Conservation (phyloP, 1,140 invertebrate genomes). For the Arctopsyche grandis region DNA sequence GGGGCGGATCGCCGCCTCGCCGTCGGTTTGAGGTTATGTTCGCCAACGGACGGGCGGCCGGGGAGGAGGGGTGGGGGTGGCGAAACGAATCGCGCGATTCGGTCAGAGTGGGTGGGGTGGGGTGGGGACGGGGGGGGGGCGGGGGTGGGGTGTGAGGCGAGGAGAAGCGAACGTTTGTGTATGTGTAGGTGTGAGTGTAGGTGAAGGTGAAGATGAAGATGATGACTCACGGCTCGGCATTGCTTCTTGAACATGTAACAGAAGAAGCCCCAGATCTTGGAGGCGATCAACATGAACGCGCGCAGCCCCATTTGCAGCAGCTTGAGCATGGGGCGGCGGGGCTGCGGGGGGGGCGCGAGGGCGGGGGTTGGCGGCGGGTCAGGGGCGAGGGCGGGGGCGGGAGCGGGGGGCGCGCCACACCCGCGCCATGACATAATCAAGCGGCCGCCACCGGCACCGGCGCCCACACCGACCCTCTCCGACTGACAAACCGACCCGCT, state of each 20-base stretch:
- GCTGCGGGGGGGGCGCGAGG: not conserved
- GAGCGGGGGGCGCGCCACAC: not conserved
- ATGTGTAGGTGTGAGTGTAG: too few species aligned
- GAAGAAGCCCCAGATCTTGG: slow-evolving; percentile 97
- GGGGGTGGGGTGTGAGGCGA: not conserved
- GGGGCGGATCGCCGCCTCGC: too few species aligned
- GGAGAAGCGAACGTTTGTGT: too few species aligned
- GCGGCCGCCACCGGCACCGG: not conserved
- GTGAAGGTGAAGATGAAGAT: too few species aligned
- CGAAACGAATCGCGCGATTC: too few species aligned
- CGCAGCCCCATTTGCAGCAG: slow-evolving; percentile 97
- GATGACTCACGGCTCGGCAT: slow-evolving; percentile 94
- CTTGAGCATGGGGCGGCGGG: slow-evolving; percentile 81
- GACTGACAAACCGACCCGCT: not conserved
- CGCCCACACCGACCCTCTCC: not conserved
- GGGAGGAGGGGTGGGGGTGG: too few species aligned
- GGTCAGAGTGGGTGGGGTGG: too few species aligned
- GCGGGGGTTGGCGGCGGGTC: not conserved
- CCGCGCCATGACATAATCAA: slow-evolving; percentile 69
- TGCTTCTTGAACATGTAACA: slow-evolving; percentile 97
- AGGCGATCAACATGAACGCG: slow-evolving; percentile 92
- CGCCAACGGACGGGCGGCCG: too few species aligned
- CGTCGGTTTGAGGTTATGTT: too few species aligned
- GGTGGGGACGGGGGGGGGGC: too few species aligned
- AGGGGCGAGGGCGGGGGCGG: slow-evolving; percentile 14